Conservation (phyloP, 2,113 vertebrate genomes). For the Neogobius melanostomus region DNA sequence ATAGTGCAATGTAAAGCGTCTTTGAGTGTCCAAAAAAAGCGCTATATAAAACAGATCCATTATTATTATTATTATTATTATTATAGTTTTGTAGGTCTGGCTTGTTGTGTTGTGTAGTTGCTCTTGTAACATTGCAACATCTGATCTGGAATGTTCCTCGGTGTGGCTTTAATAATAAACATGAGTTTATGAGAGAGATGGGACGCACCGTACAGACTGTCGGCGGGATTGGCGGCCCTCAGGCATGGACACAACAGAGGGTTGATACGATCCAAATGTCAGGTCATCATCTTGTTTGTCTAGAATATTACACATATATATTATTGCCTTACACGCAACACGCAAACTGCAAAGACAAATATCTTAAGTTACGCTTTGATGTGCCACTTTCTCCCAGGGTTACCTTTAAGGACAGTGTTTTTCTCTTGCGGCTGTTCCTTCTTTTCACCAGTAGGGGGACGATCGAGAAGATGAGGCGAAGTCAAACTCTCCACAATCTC, state of each 20-base stretch:
- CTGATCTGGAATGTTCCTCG: no score
- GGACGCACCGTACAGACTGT: conserved; percentile 80
- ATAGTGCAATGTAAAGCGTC: no score
- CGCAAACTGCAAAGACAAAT: not conserved
- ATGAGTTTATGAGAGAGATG: not conserved
- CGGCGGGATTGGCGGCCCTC: conserved; percentile 77
- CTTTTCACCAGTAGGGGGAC: conserved; percentile 64
- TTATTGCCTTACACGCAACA: no score
- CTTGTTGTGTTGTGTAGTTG: no score
- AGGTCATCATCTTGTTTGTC: conserved; percentile 72
- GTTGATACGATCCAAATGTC: conserved; percentile 85
- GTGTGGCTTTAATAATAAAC: not conserved
- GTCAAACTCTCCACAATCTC: conserved; percentile 83
- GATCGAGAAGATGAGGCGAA: conserved; percentile 68
- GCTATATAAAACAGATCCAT: no score
- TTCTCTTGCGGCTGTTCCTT: conserved; percentile 70
- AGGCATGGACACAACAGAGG: conserved; percentile 71
- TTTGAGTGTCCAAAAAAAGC: no score
- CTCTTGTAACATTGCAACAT: no score
- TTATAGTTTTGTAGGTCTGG: no score
- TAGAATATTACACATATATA: conserved; percentile 6
- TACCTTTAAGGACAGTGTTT: conserved; percentile 56
- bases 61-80: no score
- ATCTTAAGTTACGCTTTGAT: not conserved
- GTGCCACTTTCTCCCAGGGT: not conserved